A percentile compares a stretch with the other conserved stretches of the same genome.
Conservation (phyloP, 2,888 invertebrate species). For the Eucriotettix oculatus region DNA sequence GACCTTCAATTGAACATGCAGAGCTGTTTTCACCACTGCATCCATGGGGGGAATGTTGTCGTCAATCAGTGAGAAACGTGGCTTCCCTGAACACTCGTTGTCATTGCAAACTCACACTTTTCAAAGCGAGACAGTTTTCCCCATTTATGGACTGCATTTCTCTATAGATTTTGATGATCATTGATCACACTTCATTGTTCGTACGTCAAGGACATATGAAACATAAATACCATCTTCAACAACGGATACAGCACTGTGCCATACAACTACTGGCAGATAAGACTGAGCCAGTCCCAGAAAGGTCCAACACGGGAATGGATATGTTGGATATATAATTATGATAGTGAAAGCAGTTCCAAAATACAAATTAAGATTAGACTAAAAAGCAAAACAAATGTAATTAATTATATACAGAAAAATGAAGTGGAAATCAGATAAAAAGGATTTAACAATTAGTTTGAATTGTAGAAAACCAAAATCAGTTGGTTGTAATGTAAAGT, state of each 20-base stretch:
- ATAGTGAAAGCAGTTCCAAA: no score
- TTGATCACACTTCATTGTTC: neutral
- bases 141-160: neutral
- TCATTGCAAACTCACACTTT: neutral
- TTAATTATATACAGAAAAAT: no score
- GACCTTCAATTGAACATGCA: neutral
- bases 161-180: neutral
- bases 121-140: neutral
- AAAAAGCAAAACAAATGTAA: no score
- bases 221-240: neutral
- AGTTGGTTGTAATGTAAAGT: no score
- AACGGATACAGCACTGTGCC: neutral
- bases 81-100: neutral
- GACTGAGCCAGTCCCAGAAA: neutral
- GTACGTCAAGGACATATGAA: neutral
- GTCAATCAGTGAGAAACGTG: neutral
- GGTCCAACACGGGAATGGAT: neutral
- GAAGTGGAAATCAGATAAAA: no score
- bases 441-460: no score
- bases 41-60: neutral
- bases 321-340: neutral
- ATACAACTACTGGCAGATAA: neutral
- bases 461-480: no score
- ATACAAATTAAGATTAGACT: no score
- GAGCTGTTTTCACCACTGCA: neutral